A percentile compares a stretch with the other conserved stretches of the same genome.
phyloP scores from a whole-genome alignment of 1,140 invertebrate genomes.

The Platorchestia sp. region DNA sequence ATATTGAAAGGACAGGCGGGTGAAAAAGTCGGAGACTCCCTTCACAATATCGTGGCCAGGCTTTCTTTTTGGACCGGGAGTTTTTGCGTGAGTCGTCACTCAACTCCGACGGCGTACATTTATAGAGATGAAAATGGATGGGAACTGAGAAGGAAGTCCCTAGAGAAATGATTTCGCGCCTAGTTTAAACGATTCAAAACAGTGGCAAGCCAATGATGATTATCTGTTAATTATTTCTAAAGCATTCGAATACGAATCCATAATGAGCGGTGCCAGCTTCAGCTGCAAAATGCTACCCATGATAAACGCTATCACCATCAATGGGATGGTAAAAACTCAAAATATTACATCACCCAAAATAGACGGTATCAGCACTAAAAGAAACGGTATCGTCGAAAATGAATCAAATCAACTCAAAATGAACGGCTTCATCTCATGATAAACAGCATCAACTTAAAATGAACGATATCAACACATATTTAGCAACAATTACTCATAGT shows the following conservation, averaged over 20 bases:
- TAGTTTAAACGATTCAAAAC: background rate
- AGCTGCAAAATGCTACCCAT: too few relatives aligned
- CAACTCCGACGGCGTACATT: background rate
- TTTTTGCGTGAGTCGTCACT: conserved; percentile 34
- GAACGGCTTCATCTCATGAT: background rate
- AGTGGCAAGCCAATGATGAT: background rate
- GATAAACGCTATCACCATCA: too few relatives aligned
- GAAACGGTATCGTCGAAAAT: background rate
- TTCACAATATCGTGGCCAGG: background rate
- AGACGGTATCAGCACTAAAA: background rate
- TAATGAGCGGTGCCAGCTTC: too few relatives aligned
- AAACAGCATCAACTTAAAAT: background rate
- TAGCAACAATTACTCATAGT: background rate
- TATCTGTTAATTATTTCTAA: background rate
- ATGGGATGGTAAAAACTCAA: too few relatives aligned
- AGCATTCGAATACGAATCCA: too few relatives aligned
- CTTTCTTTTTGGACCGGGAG: conserved; percentile 6
- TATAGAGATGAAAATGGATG: conserved; percentile 13
- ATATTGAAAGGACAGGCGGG: conserved; percentile 23
- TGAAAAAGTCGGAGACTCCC: background rate
- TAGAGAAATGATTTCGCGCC: background rate
- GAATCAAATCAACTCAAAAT: background rate
- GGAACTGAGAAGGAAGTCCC: background rate
- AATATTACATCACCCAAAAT: background rate
- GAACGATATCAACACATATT: background rate